Base-by-base conservation (phyloP, 2,113 vertebrate species). In the Pseudopodoces humilis region DNA sequence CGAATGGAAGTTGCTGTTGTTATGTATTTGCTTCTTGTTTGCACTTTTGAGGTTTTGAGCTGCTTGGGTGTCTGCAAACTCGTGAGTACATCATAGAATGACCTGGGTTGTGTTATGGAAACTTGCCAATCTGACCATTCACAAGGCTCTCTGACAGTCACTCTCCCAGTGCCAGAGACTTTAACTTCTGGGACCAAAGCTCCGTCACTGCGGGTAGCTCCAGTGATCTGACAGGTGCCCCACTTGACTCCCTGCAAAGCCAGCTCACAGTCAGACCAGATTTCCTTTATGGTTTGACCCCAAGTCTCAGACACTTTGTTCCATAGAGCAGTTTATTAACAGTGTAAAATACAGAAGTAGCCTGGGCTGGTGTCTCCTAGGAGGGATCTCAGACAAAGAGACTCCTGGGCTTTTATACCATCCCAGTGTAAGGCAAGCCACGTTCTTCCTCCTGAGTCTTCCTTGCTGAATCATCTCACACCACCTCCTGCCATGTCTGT, bases 1-100 rank as follows among this genome's bases (percentile, higher is more conserved):
- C 86, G 76, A 77, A 65, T 6, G 12, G 3, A 93, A 71, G 35
- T 82, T 71, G 68, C 50, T 83, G 81, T 63, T 96, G 41, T 85
- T 91, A 35, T 0, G 1, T 71, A 31, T 91, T 33, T 91, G 68
- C 94, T 93, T 91, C 81, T 55, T 93, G 62, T 91, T 96, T 97
- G 94, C 72, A 94, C 82, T 94, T 95, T 87, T 55, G 86, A 90
- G 44, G 44, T 55, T 94, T 86, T 91, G 70, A 89, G 91, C 75
- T 91, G 93, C 86, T 93, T 83, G 72, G 16, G 82, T 93, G 23
- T 91, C 75, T 68, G 19, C 77, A 72, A 77, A 93, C n/a, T 91
- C 77, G 49, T 83, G 65, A 91, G 47, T 30, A 85, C 63, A 53
- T 41, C 12, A 9, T 10, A 24, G 49, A 55, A 20, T 63, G 31